A percentile compares a stretch with the other conserved stretches of the same genome.
Conservation (phyloP, 35 echinoderm and acorn worm species). For the Amphiura filiformis region DNA sequence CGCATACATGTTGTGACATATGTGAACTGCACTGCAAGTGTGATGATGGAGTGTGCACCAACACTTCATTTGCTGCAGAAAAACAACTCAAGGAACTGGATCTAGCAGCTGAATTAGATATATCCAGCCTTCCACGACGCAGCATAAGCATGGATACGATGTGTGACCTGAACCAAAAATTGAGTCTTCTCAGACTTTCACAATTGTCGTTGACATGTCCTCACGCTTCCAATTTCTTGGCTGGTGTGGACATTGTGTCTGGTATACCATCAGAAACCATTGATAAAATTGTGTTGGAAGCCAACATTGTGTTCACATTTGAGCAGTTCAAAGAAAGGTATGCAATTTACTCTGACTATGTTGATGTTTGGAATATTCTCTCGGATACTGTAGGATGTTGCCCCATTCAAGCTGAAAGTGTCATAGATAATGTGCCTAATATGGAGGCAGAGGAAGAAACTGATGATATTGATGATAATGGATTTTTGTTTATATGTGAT, state of each 20-base stretch:
- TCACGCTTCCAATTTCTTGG: neutral
- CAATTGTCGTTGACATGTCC: neutral
- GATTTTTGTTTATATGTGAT: neutral
- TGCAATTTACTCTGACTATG: neutral
- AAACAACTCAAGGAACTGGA: neutral
- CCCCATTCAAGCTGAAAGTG: neutral
- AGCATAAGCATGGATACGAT: neutral
- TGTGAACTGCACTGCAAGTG: constrained; percentile 33
- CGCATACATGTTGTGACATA: constrained; percentile 44
- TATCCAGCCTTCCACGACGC: neutral
- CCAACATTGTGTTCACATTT: neutral
- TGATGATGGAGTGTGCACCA: constrained; percentile 4
- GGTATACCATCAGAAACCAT: constrained; percentile 8
- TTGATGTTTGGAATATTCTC: neutral
- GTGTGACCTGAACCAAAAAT: neutral
- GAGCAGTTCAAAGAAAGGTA: neutral
- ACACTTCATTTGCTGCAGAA: neutral
- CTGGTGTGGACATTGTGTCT: constrained; percentile 1
- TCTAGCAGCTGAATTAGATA: neutral
- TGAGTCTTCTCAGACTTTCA: neutral
- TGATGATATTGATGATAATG: neutral
- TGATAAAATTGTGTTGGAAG: constrained; percentile 4
- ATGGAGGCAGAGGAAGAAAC: too few species aligned
- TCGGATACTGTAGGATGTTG: neutral
- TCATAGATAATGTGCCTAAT: too few species aligned